Base-by-base conservation (phyloP, 2,888 invertebrate species). In the Netelia melanura region DNA sequence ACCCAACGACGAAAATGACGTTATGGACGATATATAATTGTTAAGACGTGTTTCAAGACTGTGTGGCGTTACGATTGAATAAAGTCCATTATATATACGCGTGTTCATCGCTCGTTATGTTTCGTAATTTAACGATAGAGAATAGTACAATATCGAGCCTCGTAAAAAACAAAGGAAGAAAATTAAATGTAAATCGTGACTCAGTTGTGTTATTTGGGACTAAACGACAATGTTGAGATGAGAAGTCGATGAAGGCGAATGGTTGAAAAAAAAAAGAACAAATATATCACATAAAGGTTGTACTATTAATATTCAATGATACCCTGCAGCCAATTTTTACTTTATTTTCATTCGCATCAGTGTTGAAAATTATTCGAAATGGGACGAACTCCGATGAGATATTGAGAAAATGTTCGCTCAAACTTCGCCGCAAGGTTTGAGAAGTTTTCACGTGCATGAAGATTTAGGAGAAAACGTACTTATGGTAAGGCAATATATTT, bases 81-180 rank as follows among this genome's bases (percentile, higher is more conserved):
- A 58, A 61, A 82, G 68, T 78, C 64, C 68, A 64, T 72, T 79
- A 65, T 76, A 65, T 76, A 76, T 65, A 76, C 67, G 74, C 61
- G 78, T 82, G 78, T 83, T 71, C 58, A 75, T 83, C 67, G 70
- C 75, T 75, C 65, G 83, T 82, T 85, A 85, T 82, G 83, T 83
- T 85, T 75, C 81, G 68, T 67, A 81, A 65, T 14, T 84, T 54
- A 70, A 76, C 43, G 14, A 64, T 79, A 75, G 68, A 21, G 21
- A 56, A 62, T 83, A 83, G 71, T 71, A 48, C 68, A 17, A 76
- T 83, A 79, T 75, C 61, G 48, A 76, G 64, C 75, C 52, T 72
- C 78, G 72, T 76, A 67, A 83, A 72, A 21, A 70, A 70, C 54
- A 48, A 21, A 25, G 11, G 21, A 9, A 14, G 6, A 38, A 38